Base-by-base conservation (phyloP, 1,140 invertebrate genomes). In the Dolichoris vasculosae region DNA sequence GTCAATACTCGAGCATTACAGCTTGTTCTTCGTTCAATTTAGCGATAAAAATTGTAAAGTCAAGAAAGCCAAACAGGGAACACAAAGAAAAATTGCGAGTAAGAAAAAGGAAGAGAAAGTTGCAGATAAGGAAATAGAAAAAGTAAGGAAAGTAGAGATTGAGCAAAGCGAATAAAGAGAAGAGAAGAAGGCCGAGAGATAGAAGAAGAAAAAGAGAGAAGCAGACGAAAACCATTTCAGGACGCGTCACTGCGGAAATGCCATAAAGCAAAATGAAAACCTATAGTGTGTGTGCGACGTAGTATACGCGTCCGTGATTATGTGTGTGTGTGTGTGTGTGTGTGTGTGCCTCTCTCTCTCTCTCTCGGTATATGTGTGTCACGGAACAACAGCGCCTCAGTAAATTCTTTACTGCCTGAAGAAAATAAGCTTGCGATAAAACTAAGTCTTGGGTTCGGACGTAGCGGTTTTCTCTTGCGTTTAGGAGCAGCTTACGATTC, bases 351-450 rank as follows among this genome's bases (percentile, higher is more conserved):
- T n/a, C 13, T 7, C 13, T 26, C 63, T 64, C 63, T 26, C 63
- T 64, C 13, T 43, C 17, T 2, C 67, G 46, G 20, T 0, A 59
- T 4, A 26, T 59, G 55, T 26, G 23, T 26, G 55, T 59, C 20
- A 26, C 55, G 13, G 55, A 59, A 59, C 55, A 59, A 26, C 20
- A 59, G 23, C 55, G 43, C 55, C 59, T 59, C 55, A 82, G 82
- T 83, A 77, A 77, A 83, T 77, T 83, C 73, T 77, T 83, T 83
- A 83, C 73, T 63, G 55, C 82, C 20, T 40, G 55, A 55, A 67
- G 82, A 77, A 83, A 64, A 83, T 83, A 77, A 83, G 82, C 82
- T 83, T 43, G 82, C 73, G 82, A 83, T 83, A 83, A 83, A 83
- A 83, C 32, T 35, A 4, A 23, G 48, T 32, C 69, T 17, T 59